Conservation (phyloP, 2,797 vertebrate species). For the Cossypha caffra region DNA sequence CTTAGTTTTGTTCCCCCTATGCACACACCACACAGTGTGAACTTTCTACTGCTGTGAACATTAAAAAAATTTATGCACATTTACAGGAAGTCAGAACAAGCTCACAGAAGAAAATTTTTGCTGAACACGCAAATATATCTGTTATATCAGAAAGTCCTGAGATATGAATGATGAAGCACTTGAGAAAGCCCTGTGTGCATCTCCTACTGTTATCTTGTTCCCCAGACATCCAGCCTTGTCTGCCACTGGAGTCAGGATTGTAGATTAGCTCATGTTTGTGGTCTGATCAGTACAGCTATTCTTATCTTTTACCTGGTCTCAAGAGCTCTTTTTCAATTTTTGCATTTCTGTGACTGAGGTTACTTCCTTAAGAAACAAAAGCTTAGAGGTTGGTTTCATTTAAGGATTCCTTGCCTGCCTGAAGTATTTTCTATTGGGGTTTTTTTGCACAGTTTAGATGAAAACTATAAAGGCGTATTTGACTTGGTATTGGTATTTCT, state of each 20-base stretch:
- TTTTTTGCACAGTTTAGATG: background rate
- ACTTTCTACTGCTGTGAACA: background rate
- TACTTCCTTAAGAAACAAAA: background rate
- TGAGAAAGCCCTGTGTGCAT: background rate
- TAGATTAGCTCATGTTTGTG: background rate
- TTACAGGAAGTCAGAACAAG: background rate
- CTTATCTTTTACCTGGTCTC: background rate
- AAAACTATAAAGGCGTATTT: background rate
- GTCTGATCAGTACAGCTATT: background rate
- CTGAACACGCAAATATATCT: background rate
- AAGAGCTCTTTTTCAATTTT: background rate
- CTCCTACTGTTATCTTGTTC: background rate
- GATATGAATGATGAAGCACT: background rate
- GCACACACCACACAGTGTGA: background rate
- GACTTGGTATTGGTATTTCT: background rate
- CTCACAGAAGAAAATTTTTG: background rate
- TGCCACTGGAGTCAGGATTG: background rate
- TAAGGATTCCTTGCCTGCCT: background rate
- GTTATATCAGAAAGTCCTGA: background rate
- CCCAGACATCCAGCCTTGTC: background rate
- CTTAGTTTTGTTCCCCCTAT: background rate
- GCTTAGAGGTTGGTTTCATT: background rate
- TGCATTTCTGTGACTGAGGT: background rate
- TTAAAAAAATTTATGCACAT: background rate
- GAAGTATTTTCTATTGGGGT: rapidly evolving